phyloP scores from a whole-genome alignment of 2,113 vertebrate species.

The Hydrolagus affinis region DNA sequence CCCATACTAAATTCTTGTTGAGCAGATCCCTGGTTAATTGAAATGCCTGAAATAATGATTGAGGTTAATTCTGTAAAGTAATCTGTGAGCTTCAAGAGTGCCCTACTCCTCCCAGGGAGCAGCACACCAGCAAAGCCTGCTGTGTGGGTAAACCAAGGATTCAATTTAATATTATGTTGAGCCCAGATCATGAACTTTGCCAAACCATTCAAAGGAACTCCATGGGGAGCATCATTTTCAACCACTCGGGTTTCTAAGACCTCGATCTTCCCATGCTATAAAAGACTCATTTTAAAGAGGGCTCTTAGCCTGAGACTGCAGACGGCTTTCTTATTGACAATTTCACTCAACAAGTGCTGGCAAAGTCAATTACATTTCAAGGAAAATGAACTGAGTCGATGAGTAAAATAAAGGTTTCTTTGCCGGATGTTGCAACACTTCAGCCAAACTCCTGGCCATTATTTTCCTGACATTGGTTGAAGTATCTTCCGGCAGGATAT shows the following conservation, averaged over 20 bases:
- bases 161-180: slow-evolving; percentile 68
- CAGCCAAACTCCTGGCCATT: background rate
- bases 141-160: slow-evolving; percentile 69
- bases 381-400: background rate
- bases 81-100: slow-evolving; percentile 37
- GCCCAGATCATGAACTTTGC: slow-evolving; percentile 52
- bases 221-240: slow-evolving; percentile 59
- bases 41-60: background rate
- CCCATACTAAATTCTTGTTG: background rate
- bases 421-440: background rate
- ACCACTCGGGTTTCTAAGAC: slow-evolving; percentile 63
- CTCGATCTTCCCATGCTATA: background rate
- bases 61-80: slow-evolving; percentile 52
- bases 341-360: background rate
- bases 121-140: slow-evolving; percentile 59
- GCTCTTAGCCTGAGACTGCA: background rate
- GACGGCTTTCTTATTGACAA: background rate
- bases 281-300: slow-evolving; percentile 15
- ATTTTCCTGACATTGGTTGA: background rate
- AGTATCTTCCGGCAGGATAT: background rate
- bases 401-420: background rate
- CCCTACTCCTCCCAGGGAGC: slow-evolving; percentile 47
- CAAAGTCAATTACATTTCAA: background rate
- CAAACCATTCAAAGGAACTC: slow-evolving; percentile 53
- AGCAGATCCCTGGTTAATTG: background rate